Conservation (phyloP, 2,888 invertebrate genomes). For the Drosophila stalkeri region DNA sequence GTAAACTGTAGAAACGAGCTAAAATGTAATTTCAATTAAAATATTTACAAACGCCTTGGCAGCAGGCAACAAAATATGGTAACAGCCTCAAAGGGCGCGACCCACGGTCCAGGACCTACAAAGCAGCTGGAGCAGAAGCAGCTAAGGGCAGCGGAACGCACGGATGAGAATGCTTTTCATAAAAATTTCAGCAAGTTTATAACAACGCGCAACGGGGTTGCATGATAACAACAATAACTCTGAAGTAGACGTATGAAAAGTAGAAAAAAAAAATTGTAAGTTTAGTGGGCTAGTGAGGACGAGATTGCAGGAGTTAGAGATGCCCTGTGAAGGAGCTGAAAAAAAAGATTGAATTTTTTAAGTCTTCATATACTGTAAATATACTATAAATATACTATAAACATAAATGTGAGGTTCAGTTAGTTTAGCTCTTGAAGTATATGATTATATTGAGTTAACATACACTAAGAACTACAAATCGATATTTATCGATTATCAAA, state of each 20-base stretch:
- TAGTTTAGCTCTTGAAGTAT: no score
- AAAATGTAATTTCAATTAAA: constrained; percentile 79
- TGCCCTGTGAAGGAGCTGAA: background rate
- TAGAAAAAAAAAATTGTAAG: background rate
- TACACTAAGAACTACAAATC: background rate
- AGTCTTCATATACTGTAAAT: no score
- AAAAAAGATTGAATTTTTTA: no score
- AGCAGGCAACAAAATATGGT: constrained; percentile 51
- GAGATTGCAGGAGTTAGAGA: background rate
- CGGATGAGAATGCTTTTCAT: constrained; percentile 54
- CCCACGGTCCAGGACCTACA: constrained; percentile 21
- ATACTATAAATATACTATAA: no score
- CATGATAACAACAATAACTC: constrained; percentile 66
- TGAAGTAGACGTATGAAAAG: constrained; percentile 26
- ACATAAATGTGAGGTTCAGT: no score
- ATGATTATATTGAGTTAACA: no score
- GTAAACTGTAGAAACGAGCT: constrained; percentile 43
- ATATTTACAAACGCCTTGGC: constrained; percentile 64
- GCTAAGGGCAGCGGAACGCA: background rate
- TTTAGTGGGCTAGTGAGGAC: background rate
- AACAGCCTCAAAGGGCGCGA: constrained; percentile 60
- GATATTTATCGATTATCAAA: background rate
- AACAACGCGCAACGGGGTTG: constrained; percentile 66
- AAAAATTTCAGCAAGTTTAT: constrained; percentile 64
- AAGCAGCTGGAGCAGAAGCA: constrained; percentile 6